Evolutionary conservation across 1,140 invertebrate genomes (phyloP).

Genomic region (Prorops nasuta): DNA sequence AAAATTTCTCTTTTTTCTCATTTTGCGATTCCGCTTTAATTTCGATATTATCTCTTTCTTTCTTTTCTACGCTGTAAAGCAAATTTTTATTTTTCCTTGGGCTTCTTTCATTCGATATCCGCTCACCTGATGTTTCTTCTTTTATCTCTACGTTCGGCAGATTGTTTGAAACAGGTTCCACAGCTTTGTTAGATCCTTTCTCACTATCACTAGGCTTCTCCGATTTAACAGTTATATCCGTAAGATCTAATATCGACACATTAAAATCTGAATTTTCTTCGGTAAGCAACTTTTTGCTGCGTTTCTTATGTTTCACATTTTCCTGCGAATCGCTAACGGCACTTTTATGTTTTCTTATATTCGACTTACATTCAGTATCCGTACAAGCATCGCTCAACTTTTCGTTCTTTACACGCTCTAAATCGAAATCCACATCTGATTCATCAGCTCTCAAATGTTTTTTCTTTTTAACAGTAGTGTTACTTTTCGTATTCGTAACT

Average conservation of each 20-base stretch:
- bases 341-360: background rate
- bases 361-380: background rate
- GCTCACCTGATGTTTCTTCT: background rate
- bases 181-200: constrained; percentile 1
- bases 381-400: background rate
- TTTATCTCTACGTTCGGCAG: constrained; percentile 1
- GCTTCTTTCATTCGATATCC: constrained; percentile 13
- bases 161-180: no score
- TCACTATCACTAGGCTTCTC: background rate
- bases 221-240: background rate
- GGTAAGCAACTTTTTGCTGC: no score
- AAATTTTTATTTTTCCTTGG: constrained; percentile 3
- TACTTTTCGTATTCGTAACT: background rate
- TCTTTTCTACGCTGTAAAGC: constrained; percentile 9
- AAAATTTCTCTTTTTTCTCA: no score
- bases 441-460: background rate
- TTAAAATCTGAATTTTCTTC: background rate
- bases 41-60: no score
- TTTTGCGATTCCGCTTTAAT: no score
- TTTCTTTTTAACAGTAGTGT: background rate
- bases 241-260: background rate
- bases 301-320: background rate
- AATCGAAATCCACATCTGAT: background rate
- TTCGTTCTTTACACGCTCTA: background rate
- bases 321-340: background rate